A percentile compares a stretch with the other conserved stretches of the same genome.
phyloP scores from a whole-genome alignment of 2,888 invertebrate genomes.

The Ptilodon capucinus region DNA sequence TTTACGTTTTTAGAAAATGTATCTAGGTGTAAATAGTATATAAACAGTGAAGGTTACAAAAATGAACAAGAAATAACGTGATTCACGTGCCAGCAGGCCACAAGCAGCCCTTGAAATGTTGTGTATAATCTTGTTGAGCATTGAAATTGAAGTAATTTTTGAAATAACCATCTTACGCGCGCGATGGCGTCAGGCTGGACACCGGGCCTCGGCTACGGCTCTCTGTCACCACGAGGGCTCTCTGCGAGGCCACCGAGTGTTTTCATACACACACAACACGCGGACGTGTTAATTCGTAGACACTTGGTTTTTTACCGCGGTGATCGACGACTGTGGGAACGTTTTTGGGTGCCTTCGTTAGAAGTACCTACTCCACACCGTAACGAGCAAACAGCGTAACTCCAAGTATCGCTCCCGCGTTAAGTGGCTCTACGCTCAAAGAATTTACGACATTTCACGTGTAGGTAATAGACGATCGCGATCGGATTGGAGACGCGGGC shows the following conservation, averaged over 20 bases:
- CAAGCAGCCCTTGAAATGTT: constrained; percentile 51
- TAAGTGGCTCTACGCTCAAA: constrained; percentile 68
- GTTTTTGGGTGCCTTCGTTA: constrained; percentile 77
- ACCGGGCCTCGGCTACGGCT: constrained; percentile 57
- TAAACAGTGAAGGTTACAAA: constrained; percentile 46
- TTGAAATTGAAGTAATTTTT: constrained; percentile 74
- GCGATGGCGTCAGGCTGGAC: constrained; percentile 35
- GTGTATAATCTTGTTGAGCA: constrained; percentile 41
- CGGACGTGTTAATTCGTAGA: constrained; percentile 82
- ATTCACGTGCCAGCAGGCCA: constrained; percentile 52
- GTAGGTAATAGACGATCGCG: constrained; percentile 59
- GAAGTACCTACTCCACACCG: constrained; percentile 71
- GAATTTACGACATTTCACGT: constrained; percentile 74
- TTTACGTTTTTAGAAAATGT: neutral
- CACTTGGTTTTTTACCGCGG: constrained; percentile 76
- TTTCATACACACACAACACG: constrained; percentile 78
- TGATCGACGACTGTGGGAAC: constrained; percentile 82
- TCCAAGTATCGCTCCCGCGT: constrained; percentile 72
- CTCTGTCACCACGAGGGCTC: constrained; percentile 76
- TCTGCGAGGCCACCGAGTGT: constrained; percentile 73
- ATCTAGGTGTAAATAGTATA: neutral
- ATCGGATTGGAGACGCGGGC: constrained; percentile 53
- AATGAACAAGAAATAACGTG: constrained; percentile 31
- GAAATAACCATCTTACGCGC: constrained; percentile 70
- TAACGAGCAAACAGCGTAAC: constrained; percentile 80